These are phyloP conservation scores for Eilema caniola DNA, from an alignment of 2,888 invertebrate genomes.

Conservation along the genomic window DNA sequence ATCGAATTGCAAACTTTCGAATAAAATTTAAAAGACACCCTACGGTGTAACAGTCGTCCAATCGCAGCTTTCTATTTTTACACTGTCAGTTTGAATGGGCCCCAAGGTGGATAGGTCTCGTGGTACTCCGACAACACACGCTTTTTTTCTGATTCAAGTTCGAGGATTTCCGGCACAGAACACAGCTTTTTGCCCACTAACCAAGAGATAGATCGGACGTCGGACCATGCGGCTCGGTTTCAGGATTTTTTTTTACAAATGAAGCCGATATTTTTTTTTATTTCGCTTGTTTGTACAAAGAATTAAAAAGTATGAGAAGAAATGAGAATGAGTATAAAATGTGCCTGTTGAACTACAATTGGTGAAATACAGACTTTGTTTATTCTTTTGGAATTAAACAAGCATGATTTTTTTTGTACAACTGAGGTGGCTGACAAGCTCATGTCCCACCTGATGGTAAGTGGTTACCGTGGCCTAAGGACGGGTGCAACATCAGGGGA, in stretches of 20 bases:
- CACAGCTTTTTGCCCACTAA: slow-evolving; percentile 47
- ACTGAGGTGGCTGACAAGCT: no score
- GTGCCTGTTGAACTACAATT: not conserved
- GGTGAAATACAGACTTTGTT: not conserved
- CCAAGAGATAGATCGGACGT: slow-evolving; percentile 28
- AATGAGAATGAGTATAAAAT: not conserved
- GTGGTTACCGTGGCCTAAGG: no score
- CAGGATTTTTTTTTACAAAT: not conserved
- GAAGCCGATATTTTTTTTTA: not conserved
- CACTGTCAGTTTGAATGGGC: slow-evolving; percentile 71
- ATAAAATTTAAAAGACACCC: not conserved
- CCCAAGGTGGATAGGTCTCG: slow-evolving; percentile 73
- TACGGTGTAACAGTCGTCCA: slow-evolving; percentile 61
- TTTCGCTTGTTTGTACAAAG: not conserved
- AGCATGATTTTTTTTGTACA: no score
- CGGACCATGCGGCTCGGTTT: slow-evolving; percentile 32
- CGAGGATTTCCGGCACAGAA: slow-evolving; percentile 54
- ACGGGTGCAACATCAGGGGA: no score
- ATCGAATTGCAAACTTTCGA: not conserved
- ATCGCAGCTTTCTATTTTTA: slow-evolving; percentile 73
- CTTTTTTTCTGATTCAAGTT: slow-evolving; percentile 72
- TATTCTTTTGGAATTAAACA: no score
- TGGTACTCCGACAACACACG: slow-evolving; percentile 44
- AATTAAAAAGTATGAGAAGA: not conserved
- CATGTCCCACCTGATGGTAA: no score